These are phyloP conservation scores for Microcebus murinus DNA, from an alignment of 2,113 vertebrate species.

Conservation along the genomic window DNA sequence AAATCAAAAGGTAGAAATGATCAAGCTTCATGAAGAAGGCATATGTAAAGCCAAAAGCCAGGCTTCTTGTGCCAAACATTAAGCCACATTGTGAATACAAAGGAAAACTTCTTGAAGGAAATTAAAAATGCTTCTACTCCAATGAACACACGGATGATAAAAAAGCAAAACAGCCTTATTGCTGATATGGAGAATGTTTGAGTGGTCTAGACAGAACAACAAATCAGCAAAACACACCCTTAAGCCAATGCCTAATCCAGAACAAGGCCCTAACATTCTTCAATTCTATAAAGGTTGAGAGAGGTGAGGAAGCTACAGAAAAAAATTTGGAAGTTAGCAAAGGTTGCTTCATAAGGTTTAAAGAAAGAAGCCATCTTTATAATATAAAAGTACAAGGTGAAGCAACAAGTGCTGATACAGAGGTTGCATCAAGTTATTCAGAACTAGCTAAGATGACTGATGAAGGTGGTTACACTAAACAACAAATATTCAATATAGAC, in stretches of 20 bases:
- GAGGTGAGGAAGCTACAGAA: not conserved
- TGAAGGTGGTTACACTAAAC: not conserved
- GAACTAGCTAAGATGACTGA: not conserved
- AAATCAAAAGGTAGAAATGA: not conserved
- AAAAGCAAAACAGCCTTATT: not conserved
- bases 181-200: not conserved
- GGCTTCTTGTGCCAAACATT: not conserved
- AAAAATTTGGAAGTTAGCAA: not conserved
- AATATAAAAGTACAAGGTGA: not conserved
- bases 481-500: not conserved
- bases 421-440: not conserved
- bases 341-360: not conserved
- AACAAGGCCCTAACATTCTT: not conserved
- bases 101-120: not conserved
- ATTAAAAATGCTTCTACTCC: not conserved
- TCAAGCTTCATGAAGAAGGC: not conserved
- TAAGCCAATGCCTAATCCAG: not conserved
- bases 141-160: not conserved
- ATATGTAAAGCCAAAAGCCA: not conserved
- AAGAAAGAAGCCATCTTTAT: not conserved
- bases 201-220: not conserved
- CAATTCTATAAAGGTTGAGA: not conserved
- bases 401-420: not conserved
- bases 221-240: not conserved
- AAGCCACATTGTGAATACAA: not conserved